These are phyloP conservation scores for Serripes groenlandicus DNA, from an alignment of 2,888 invertebrate genomes.

Conservation along the genomic window DNA sequence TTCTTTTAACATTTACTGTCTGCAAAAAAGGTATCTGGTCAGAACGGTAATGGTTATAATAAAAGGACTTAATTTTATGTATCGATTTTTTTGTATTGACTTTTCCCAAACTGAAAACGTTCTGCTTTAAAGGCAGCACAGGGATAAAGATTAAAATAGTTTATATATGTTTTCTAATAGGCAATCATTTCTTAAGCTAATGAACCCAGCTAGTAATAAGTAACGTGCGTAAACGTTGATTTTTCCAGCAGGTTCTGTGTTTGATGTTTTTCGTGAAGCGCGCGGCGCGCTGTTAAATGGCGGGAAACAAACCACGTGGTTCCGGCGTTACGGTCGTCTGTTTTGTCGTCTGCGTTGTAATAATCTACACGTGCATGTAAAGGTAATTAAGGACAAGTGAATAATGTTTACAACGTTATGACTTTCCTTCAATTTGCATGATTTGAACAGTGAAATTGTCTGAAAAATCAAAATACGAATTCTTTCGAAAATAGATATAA, in stretches of 20 bases:
- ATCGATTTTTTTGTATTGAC: no score
- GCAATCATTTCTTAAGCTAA: constrained; percentile 57
- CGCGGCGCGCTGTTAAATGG: constrained; percentile 56
- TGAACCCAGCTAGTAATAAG: constrained; percentile 49
- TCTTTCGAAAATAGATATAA: no score
- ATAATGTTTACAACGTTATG: no score
- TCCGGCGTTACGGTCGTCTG: constrained; percentile 56
- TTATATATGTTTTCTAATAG: constrained; percentile 52
- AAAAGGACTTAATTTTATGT: no score
- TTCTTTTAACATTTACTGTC: no score
- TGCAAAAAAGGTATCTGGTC: no score
- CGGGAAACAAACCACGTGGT: constrained; percentile 63
- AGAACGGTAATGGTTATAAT: no score
- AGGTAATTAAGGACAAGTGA: constrained; percentile 17
- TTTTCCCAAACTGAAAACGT: no score
- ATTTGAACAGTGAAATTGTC: no score
- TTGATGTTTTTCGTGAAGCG: constrained; percentile 47
- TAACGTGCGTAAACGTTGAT: constrained; percentile 28
- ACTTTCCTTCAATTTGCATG: no score
- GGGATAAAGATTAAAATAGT: constrained; percentile 12
- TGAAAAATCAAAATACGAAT: no score
- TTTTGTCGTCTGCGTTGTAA: constrained; percentile 50
- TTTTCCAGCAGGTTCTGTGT: constrained; percentile 24
- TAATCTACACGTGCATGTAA: constrained; percentile 32
- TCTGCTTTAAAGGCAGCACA: no score